Evolutionary conservation across 1,140 invertebrate genomes (phyloP).

Genomic region (Bombus turneri): DNA sequence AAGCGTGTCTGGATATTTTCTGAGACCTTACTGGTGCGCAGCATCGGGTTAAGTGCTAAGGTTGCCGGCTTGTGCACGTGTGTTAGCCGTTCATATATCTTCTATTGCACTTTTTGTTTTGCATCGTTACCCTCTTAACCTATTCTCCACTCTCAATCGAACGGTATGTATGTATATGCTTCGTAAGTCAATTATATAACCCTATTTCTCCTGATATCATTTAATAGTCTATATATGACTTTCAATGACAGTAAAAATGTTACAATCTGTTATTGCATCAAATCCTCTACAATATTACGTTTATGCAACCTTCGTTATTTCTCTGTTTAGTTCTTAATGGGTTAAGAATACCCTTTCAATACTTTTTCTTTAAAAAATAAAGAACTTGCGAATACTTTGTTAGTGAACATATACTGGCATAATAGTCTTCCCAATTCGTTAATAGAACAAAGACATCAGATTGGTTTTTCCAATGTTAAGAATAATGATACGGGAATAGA

Average conservation of each 20-base stretch:
- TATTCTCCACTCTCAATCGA: constrained; percentile 28
- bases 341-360: not conserved
- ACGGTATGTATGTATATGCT: not conserved
- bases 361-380: not conserved
- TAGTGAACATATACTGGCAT: too few species aligned
- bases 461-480: not conserved
- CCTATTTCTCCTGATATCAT: constrained; percentile 1
- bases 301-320: too few species aligned
- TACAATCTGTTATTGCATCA: not conserved
- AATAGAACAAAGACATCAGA: not conserved
- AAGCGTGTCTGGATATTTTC: not conserved
- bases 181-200: constrained; percentile 30
- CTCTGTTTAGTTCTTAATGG: not conserved
- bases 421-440: not conserved
- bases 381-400: too few species aligned
- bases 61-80: not conserved
- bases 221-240: not conserved
- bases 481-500: not conserved
- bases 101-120: constrained; percentile 21
- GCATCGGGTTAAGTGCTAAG: constrained; percentile 5
- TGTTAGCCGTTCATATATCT: not conserved
- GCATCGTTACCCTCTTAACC: constrained; percentile 43
- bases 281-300: not conserved
- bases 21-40: constrained; percentile 19
- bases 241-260: not conserved